Evolutionary conservation across 2,888 invertebrate species (phyloP), one percentile per base, ranked within the genome.

Genomic region (Cheilosia soror): DNA sequence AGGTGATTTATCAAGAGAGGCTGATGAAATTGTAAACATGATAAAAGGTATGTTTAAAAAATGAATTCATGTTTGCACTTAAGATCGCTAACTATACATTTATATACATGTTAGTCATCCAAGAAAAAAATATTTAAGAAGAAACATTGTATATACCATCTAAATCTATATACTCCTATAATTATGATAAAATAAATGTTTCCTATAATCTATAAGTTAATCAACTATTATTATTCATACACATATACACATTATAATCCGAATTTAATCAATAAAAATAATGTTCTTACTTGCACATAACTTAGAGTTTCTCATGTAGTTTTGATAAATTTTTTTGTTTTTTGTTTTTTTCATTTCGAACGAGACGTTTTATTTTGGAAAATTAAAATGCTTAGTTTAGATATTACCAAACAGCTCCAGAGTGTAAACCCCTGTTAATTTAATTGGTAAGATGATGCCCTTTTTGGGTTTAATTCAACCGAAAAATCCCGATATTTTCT

Each of bases 1-100:
- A 90, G 98, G 98, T 84, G 98, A 98, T 93, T 93, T 99, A 90
- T 97, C 97, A 90, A 90, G 91, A 89, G 92, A 98, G 93, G 98
- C 98, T 31, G 98, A 98, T 92, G 98, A 98, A 93, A 98, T 98
- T 89, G 98, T 98, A 87, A 97, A 98, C 91, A 94, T 97, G 93
- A 98, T 98, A 92, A 97, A 97, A 93, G 97, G 92, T 92, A 88
- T 88, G 88, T 78, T 76, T 33, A 80, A 81, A 72, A 84, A 79
- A 55, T 66, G 72, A 68, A 37, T 51, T 11, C 31, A n/a, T 33
- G 11, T 49, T 72, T n/a, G 9, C 25, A 15, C 5, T 11, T 55
- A 25, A 57, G 9, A 49, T 62, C 33, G 66, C 57, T 72, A 78
- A 55, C 9, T 29, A 15, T 40, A 44, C 20, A 53, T 25, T 15